Evolutionary conservation across 2,797 vertebrate species (phyloP).

Genomic region (Ctenopoma kingsleyae): DNA sequence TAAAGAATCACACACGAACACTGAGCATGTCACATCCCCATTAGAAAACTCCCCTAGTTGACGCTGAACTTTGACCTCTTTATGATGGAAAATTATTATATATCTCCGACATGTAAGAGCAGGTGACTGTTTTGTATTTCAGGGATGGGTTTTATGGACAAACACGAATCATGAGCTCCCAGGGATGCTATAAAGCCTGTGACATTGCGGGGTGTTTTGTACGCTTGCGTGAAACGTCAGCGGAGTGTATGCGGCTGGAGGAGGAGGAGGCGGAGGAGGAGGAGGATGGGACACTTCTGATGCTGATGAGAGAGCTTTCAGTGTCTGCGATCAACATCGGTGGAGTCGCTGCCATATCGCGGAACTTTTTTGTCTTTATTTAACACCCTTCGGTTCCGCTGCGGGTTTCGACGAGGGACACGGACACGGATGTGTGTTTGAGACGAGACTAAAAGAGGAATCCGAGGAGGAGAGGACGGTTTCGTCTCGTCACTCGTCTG

Average conservation of each 20-base stretch:
- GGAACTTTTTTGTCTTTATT: slow-evolving; percentile 9
- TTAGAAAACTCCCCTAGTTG: background rate
- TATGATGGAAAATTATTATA: background rate
- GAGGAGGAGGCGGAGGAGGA: slow-evolving; percentile 66
- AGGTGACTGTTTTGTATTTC: background rate
- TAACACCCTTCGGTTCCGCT: background rate
- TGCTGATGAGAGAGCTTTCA: slow-evolving; percentile 83
- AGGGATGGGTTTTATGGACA: background rate
- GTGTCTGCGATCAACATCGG: slow-evolving; percentile 68
- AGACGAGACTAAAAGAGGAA: background rate
- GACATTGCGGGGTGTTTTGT: slow-evolving; percentile 78
- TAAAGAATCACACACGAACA: background rate
- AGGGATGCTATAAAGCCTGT: background rate
- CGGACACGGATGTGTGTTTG: slow-evolving; percentile 6
- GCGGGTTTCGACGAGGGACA: background rate
- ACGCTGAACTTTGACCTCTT: slow-evolving; percentile 18
- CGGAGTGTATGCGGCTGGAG: slow-evolving; percentile 77
- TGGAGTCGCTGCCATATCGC: slow-evolving; percentile 23
- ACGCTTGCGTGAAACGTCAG: slow-evolving; percentile 83
- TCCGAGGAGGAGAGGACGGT: slow-evolving; percentile 26
- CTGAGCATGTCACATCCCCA: background rate
- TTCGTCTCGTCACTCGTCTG: slow-evolving; percentile 61
- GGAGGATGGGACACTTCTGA: slow-evolving; percentile 75
- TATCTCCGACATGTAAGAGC: background rate
- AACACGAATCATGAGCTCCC: background rate